Evolutionary conservation across 2,888 invertebrate species (phyloP).

Genomic region (Norana najaformis): DNA sequence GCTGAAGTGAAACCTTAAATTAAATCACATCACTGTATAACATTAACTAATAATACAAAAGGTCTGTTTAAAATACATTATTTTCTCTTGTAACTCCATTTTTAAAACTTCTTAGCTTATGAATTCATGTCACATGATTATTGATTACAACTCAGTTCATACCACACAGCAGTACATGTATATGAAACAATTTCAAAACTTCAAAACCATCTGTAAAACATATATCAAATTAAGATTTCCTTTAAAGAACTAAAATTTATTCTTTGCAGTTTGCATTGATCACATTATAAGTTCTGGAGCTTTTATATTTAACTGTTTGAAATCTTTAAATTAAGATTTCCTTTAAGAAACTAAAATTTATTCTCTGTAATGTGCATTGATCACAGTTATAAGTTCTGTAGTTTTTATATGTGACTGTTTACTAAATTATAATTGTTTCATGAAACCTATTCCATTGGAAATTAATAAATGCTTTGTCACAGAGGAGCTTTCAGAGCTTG

Average conservation of each 20-base stretch:
- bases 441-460: background rate
- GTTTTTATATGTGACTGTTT: background rate
- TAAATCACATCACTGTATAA: no score
- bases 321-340: no score
- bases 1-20: no score
- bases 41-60: no score
- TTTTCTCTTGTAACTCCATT: no score
- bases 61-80: no score
- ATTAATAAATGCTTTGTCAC: background rate
- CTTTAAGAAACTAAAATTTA: background rate
- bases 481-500: constrained; percentile 67
- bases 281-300: background rate
- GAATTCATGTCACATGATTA: no score
- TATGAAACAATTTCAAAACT: no score
- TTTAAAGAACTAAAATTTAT: background rate
- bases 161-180: no score
- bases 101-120: no score
- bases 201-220: background rate
- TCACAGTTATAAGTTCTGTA: background rate
- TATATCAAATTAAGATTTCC: background rate
- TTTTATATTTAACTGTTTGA: background rate
- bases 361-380: background rate
- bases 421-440: background rate
- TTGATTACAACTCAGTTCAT: background rate
- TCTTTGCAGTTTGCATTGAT: background rate